These are phyloP conservation scores for Bergia puertoricense DNA, from an alignment of 92 coral and sea anemone species.

Conservation along the genomic window DNA sequence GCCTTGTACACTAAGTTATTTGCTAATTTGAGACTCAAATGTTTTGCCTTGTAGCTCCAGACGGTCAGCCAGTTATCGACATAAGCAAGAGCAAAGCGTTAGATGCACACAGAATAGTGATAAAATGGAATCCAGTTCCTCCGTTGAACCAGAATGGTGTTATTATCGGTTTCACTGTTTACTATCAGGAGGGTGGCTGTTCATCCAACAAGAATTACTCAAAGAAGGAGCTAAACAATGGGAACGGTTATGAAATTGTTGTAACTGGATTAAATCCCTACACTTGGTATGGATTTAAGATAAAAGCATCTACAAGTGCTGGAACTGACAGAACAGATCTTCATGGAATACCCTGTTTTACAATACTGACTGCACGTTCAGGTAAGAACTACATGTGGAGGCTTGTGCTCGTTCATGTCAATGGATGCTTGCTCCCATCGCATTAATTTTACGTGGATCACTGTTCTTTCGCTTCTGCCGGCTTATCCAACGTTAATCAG, in stretches of 20 bases:
- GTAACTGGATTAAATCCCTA: neutral
- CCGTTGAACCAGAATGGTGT: too few species aligned
- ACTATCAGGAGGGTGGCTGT: neutral
- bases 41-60: neutral
- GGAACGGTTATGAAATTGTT: neutral
- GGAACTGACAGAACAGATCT: conserved; percentile 27
- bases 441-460: too few species aligned
- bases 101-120: conserved; percentile 3
- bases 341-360: neutral
- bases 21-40: too few species aligned
- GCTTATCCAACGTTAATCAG: too few species aligned
- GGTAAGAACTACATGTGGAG: neutral
- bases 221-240: neutral
- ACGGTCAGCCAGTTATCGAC: conserved; percentile 11
- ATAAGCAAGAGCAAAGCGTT: too few species aligned
- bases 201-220: neutral
- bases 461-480: too few species aligned
- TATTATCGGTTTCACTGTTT: too few species aligned
- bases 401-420: too few species aligned
- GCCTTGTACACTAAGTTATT: too few species aligned
- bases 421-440: too few species aligned
- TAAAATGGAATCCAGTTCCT: neutral
- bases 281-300: conserved; percentile 32
- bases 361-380: neutral
- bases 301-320: conserved; percentile 19